These are phyloP conservation scores for Argentina silus DNA, from an alignment of 2,797 vertebrate genomes.

Conservation along the genomic window DNA sequence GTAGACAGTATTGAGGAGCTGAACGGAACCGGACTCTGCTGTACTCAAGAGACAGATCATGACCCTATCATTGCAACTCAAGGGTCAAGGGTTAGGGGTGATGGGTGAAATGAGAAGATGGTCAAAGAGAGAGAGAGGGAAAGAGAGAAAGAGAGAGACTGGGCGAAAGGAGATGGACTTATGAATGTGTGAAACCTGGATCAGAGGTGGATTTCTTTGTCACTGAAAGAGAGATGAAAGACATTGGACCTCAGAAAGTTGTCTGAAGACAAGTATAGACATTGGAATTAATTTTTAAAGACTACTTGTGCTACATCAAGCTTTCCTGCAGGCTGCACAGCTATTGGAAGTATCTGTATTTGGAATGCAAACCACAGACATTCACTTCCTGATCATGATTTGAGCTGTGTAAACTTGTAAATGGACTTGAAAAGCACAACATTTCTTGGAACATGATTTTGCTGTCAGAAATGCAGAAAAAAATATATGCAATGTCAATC, in stretches of 20 bases:
- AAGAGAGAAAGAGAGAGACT: slow-evolving; percentile 50
- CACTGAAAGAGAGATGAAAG: slow-evolving; percentile 27
- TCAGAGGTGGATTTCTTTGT: slow-evolving; percentile 58
- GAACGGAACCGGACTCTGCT: slow-evolving; percentile 52
- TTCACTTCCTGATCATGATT: slow-evolving; percentile 55
- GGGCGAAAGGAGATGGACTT: slow-evolving; percentile 61
- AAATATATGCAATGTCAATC: slow-evolving; percentile 8
- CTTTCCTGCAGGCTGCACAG: slow-evolving; percentile 29
- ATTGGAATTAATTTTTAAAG: slow-evolving; percentile 53
- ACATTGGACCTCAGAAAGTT: slow-evolving; percentile 41
- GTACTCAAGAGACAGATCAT: slow-evolving; percentile 34
- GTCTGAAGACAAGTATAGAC: slow-evolving; percentile 39
- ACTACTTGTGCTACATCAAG: no score
- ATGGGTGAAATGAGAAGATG: slow-evolving; percentile 50
- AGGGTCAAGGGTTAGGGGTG: slow-evolving; percentile 32
- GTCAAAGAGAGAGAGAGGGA: slow-evolving; percentile 47
- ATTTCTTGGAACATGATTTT: slow-evolving; percentile 49
- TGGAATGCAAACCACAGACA: slow-evolving; percentile 50
- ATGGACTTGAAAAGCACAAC: slow-evolving; percentile 15
- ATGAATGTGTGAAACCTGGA: slow-evolving; percentile 51
- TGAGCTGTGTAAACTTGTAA: slow-evolving; percentile 44
- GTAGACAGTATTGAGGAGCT: slow-evolving; percentile 68
- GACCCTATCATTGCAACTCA: slow-evolving; percentile 16
- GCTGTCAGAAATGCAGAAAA: slow-evolving; percentile 54
- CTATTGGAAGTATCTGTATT: slow-evolving; percentile 55